These are phyloP conservation scores for Dasypus novemcinctus DNA, from an alignment of 2,113 vertebrate species.

Conservation along the genomic window DNA sequence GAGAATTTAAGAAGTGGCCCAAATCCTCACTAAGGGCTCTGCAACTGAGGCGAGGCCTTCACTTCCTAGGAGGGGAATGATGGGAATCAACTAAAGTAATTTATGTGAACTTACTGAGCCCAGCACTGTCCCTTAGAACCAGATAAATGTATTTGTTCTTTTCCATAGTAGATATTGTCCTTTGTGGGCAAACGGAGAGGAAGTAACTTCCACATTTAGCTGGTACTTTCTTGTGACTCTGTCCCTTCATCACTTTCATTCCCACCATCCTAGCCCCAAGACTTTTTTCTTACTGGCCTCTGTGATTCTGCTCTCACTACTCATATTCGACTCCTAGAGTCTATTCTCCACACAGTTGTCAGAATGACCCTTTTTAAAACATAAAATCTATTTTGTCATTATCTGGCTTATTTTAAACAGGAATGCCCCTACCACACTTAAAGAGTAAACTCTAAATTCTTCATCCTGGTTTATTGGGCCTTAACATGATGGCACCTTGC, in stretches of 20 bases:
- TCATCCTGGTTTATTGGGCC: background rate
- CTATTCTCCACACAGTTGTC: background rate
- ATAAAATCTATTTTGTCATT: background rate
- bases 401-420: background rate
- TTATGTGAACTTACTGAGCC: background rate
- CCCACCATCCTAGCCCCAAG: background rate
- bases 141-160: background rate
- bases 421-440: background rate
- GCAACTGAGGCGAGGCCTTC: background rate
- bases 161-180: background rate
- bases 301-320: background rate
- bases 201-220: background rate
- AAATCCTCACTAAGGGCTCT: background rate
- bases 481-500: background rate
- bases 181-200: background rate
- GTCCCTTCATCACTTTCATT: background rate
- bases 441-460: background rate
- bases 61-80: background rate
- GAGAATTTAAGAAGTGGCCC: background rate
- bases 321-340: background rate
- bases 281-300: background rate
- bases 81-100: background rate
- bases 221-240: background rate
- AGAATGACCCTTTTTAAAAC: background rate
- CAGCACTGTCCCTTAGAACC: background rate